Percentiles rank a stretch among this genome's conserved stretches.
These are phyloP conservation scores for Rhadinocentrus ornatus DNA, from an alignment of 2,797 vertebrate species.

Conservation along the genomic window DNA sequence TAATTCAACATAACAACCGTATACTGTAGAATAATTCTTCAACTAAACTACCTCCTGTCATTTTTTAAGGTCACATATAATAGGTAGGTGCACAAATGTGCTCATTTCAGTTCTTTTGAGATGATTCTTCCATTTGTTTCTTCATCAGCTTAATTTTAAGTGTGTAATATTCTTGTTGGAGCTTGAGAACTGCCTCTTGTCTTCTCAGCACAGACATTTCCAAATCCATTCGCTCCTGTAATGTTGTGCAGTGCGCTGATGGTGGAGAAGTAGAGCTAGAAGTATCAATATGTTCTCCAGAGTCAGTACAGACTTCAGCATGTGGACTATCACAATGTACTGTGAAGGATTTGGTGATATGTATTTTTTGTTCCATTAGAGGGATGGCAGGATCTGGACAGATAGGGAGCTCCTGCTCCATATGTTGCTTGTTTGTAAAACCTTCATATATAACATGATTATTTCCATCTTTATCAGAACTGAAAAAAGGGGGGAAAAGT, in stretches of 20 bases:
- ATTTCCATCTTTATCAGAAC: constrained; percentile 40
- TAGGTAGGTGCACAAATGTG: background rate
- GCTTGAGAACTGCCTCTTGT: constrained; percentile 69
- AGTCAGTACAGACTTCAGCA: constrained; percentile 6
- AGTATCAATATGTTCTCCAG: constrained; percentile 29
- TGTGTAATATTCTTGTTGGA: constrained; percentile 75
- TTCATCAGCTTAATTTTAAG: constrained; percentile 70
- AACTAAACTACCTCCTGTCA: background rate
- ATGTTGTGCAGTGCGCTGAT: constrained; percentile 21
- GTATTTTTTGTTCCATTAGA: constrained; percentile 35
- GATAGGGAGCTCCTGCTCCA: constrained; percentile 25
- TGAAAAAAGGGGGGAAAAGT: constrained; percentile 2
- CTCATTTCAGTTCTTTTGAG: constrained; percentile 31
- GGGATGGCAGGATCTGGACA: constrained; percentile 17
- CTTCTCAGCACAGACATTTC: constrained; percentile 70
- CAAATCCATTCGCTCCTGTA: constrained; percentile 64
- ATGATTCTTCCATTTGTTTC: constrained; percentile 49
- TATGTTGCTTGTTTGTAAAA: constrained; percentile 26
- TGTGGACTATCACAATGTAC: constrained; percentile 21
- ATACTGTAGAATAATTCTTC: background rate
- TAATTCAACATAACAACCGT: background rate
- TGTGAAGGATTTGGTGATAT: constrained; percentile 9
- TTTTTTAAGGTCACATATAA: background rate
- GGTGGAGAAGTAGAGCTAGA: constrained; percentile 28
- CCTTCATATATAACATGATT: constrained; percentile 10